A percentile compares a stretch with the other conserved stretches of the same genome.
Evolutionary conservation across 2,888 invertebrate species (phyloP).

Genomic region (Eupithecia inturbata): DNA sequence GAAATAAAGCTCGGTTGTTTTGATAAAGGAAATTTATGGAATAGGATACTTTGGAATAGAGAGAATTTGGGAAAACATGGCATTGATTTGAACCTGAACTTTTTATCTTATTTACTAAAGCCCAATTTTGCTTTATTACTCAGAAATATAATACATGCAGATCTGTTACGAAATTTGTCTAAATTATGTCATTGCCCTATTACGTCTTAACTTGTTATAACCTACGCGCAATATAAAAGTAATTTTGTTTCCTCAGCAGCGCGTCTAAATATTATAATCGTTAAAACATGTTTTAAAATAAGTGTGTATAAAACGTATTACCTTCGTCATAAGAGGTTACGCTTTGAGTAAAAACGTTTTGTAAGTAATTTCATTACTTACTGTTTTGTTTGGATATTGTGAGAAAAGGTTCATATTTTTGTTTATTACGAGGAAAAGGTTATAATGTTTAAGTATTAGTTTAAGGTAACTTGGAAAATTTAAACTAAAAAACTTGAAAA

Average conservation of each 20-base stretch:
- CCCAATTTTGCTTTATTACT: too few relatives aligned
- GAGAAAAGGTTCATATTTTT: background rate
- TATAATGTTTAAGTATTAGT: background rate
- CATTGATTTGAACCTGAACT: too few relatives aligned
- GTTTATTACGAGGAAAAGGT: background rate
- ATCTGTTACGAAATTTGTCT: background rate
- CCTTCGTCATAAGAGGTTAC: slow-evolving; percentile 3
- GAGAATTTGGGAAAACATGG: too few relatives aligned
- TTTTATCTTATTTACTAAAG: too few relatives aligned
- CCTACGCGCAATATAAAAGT: background rate
- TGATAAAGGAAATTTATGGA: too few relatives aligned
- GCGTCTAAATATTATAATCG: background rate
- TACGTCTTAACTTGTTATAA: background rate
- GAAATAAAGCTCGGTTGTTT: too few relatives aligned
- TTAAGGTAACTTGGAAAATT: background rate
- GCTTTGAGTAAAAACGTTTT: background rate
- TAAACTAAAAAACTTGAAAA: background rate
- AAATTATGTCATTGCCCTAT: background rate
- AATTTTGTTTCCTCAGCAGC: background rate
- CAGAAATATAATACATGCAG: background rate
- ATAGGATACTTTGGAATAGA: too few relatives aligned
- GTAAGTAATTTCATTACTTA: background rate
- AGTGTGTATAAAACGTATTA: background rate
- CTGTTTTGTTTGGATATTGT: background rate
- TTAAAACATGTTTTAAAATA: slow-evolving; percentile 5